Conservation (phyloP, 2,797 vertebrate species). For the Spea hammondii region DNA sequence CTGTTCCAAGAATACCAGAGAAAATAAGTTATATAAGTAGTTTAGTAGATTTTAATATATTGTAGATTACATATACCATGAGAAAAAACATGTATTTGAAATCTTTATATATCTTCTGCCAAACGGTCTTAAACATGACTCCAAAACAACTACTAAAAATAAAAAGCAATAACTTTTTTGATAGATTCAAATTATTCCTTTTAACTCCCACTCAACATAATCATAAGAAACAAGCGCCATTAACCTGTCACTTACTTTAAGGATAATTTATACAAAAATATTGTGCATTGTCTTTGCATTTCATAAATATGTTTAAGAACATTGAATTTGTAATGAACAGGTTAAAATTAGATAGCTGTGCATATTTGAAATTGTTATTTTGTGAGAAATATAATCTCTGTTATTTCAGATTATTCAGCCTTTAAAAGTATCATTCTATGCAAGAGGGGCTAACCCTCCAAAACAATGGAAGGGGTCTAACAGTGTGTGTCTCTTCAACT, state of each 20-base stretch:
- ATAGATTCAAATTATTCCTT: constrained; percentile 2
- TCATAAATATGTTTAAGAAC: not conserved
- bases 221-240: not conserved
- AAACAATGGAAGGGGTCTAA: too few species aligned
- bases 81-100: too few species aligned
- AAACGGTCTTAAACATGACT: constrained; percentile 1
- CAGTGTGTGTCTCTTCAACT: too few species aligned
- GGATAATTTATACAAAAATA: not conserved
- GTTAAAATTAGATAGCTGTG: not conserved
- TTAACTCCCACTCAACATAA: constrained; percentile 8
- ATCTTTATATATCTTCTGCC: not conserved
- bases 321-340: not conserved
- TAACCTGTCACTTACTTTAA: constrained; percentile 6
- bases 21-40: too few species aligned
- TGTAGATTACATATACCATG: too few species aligned
- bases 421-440: too few species aligned
- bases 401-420: too few species aligned
- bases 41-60: too few species aligned
- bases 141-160: not conserved
- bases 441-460: too few species aligned
- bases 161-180: constrained; percentile 4
- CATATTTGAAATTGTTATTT: too few species aligned
- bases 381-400: too few species aligned
- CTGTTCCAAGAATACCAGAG: too few species aligned
- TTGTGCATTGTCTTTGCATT: not conserved